Evolutionary conservation across 2,888 invertebrate genomes (phyloP), one percentile per base, ranked within the genome.

Genomic region (Teleogryllus oceanicus): DNA sequence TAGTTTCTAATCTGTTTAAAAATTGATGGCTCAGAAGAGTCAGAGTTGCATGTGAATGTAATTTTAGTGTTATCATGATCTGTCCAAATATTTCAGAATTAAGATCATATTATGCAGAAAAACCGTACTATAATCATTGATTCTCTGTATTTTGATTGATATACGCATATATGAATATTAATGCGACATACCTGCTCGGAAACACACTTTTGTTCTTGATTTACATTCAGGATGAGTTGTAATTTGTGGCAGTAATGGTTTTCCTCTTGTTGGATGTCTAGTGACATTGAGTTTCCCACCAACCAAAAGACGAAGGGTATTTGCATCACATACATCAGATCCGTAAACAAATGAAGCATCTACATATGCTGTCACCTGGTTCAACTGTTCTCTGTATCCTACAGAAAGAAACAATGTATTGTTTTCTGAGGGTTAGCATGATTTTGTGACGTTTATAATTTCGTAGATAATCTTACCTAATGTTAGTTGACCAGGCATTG

Each of bases 381-480:
- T 90, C 80, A 88, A 85, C 83, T 90, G 89, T 81, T 89, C 89
- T 24, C 89, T 85, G 74, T 87, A 86, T n/a, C 88, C 87, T 86
- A 51, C 20, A 20, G 74, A 18, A 78, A 76, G 12, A 76, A 76
- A 18, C 11, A 49, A 11, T 77, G 50, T 18, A 8, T 16, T 77
- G 18, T 77, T n/a, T 49, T 50, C 11, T 18, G 16, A 77, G n/a
- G 5, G 12, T 62, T 21, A 76, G 18, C 12, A 50, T 18, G 13
- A 62, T 62, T 62, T 62, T 62, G 62, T 62, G 37, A 62, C 62
- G 5, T 13, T 62, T 62, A 62, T 62, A 62, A 76, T 62, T 11
- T 62, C 8, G 4, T 62, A 62, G 5, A 16, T 62, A 37, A 82
- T 37, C 37, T 83, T 83, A 88, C 88, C 89, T n/a, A 90, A 84